Evolutionary conservation across 2,113 vertebrate genomes (phyloP).

Genomic region (Apistogramma diplotaenia): DNA sequence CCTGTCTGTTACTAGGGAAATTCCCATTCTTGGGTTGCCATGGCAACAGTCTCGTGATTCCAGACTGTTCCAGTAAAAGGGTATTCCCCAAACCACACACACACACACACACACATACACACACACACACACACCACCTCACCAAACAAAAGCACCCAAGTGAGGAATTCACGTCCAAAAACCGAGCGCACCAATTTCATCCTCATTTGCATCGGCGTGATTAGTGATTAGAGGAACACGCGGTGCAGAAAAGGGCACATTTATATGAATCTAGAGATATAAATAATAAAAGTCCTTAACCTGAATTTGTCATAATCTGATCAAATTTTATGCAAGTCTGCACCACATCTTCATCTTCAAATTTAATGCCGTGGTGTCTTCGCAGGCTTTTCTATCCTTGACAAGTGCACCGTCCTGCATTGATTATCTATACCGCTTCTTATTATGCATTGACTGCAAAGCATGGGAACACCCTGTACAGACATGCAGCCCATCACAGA

Average conservation of each 20-base stretch:
- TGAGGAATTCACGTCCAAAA: not conserved
- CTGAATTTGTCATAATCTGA: not conserved
- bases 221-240: constrained; percentile 34
- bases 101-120: not conserved
- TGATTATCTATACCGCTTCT: constrained; percentile 6
- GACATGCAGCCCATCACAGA: not conserved
- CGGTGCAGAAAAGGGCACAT: not conserved
- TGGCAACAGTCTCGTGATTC: constrained; percentile 66
- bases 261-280: not conserved
- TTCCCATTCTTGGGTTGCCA: constrained; percentile 65
- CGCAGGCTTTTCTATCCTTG: not conserved
- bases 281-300: not conserved
- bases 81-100: constrained; percentile 66
- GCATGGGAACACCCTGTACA: not conserved
- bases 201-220: constrained; percentile 38
- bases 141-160: not conserved
- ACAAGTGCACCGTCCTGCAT: not conserved
- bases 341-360: not conserved
- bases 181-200: constrained; percentile 3
- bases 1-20: constrained; percentile 69
- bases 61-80: constrained; percentile 66
- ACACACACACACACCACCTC: not conserved
- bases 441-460: not conserved
- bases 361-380: not conserved
- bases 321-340: not conserved